Evolutionary conservation across 2,888 invertebrate species (phyloP).

Genomic region (Glyphotaelius pellucidus): DNA sequence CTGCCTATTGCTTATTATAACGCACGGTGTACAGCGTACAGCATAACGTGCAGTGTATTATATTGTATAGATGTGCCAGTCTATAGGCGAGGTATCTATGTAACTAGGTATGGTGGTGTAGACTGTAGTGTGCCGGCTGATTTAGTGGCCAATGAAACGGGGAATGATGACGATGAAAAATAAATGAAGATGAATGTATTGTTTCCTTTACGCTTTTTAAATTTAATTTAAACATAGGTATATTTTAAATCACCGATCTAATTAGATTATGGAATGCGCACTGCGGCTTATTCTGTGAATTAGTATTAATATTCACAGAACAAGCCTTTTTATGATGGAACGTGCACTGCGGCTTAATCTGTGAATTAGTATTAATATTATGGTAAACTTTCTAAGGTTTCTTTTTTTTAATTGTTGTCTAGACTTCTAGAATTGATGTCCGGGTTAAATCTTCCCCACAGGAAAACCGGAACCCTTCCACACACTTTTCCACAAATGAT

Average conservation of each 20-base stretch:
- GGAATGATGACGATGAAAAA: constrained; percentile 33
- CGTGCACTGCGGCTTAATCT: background rate
- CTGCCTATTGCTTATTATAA: background rate
- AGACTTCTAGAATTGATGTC: too few relatives aligned
- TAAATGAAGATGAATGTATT: constrained; percentile 33
- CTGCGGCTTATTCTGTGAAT: background rate
- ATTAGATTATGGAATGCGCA: background rate
- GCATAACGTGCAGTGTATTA: background rate
- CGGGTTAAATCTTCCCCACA: too few relatives aligned
- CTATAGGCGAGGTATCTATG: background rate
- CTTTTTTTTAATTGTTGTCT: too few relatives aligned
- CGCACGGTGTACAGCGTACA: background rate
- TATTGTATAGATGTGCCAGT: background rate
- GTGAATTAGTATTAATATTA: too few relatives aligned
- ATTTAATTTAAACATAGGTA: background rate
- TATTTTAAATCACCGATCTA: background rate
- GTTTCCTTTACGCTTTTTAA: constrained; percentile 12
- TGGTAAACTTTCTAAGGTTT: too few relatives aligned
- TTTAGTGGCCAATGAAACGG: constrained; percentile 33
- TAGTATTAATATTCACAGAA: too few relatives aligned
- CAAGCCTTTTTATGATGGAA: too few relatives aligned
- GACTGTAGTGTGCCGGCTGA: background rate
- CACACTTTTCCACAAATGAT: too few relatives aligned
- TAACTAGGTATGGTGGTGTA: background rate
- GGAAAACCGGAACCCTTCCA: too few relatives aligned